A percentile compares a stretch with the other conserved stretches of the same genome.
phyloP scores from a whole-genome alignment of 2,113 vertebrate genomes.

The Sceloporus undulatus region DNA sequence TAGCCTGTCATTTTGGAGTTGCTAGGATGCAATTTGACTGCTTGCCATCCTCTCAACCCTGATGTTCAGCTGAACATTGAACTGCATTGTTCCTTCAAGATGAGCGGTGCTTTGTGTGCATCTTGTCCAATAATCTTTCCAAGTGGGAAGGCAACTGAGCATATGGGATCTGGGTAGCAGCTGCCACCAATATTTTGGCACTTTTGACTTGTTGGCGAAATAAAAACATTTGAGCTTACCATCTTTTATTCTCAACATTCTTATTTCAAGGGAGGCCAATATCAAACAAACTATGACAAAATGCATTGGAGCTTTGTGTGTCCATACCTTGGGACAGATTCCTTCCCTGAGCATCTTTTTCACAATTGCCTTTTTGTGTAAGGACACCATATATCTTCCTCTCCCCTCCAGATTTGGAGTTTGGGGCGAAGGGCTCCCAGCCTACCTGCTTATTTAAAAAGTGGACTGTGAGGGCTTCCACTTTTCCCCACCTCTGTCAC shows the following conservation, averaged over 20 bases:
- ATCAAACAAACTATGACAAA: neutral
- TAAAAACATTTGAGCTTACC: neutral
- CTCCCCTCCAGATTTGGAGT: neutral
- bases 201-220: neutral
- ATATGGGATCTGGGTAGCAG: neutral
- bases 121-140: neutral
- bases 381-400: neutral
- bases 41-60: neutral
- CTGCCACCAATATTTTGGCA: neutral
- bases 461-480: neutral
- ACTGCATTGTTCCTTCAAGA: neutral
- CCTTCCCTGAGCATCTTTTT: too few relatives aligned
- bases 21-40: conserved; percentile 3
- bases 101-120: neutral
- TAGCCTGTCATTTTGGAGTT: neutral
- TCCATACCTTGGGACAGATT: neutral
- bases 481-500: neutral
- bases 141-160: neutral
- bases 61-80: neutral
- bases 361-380: neutral
- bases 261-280: neutral
- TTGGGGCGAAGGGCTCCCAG: neutral
- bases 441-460: neutral
- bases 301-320: neutral
- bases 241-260: neutral